A percentile compares a stretch with the other conserved stretches of the same genome.
Conservation (phyloP, 2,113 vertebrate species). For the Gracilinanus agilis region DNA sequence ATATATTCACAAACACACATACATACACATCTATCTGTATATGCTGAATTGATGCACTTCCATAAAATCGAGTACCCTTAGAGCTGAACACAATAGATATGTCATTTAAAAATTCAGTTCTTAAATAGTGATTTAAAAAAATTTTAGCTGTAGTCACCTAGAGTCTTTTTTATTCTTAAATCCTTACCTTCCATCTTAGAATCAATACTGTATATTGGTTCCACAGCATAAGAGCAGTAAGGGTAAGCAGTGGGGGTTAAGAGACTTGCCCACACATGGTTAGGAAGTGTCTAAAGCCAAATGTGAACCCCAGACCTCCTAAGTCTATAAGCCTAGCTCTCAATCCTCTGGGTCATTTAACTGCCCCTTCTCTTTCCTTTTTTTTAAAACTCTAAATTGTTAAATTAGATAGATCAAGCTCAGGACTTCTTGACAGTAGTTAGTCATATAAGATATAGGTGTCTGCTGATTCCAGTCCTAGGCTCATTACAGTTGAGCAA, state of each 20-base stretch:
- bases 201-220: too few relatives aligned
- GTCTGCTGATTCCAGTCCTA: background rate
- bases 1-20: background rate
- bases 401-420: background rate
- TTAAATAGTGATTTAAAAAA: background rate
- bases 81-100: conserved; percentile 15
- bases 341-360: too few relatives aligned
- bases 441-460: background rate
- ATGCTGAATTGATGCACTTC: background rate
- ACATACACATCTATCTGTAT: background rate
- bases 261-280: too few relatives aligned
- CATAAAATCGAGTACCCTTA: background rate
- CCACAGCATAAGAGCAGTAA: too few relatives aligned
- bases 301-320: too few relatives aligned
- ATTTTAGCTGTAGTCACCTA: background rate
- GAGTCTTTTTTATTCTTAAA: background rate
- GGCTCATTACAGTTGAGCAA: background rate
- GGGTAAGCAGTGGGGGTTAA: too few relatives aligned
- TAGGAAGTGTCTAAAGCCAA: too few relatives aligned
- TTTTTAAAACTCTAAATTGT: background rate
- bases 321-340: too few relatives aligned
- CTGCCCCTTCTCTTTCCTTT: background rate
- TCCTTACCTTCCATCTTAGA: too few relatives aligned
- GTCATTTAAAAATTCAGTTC: conserved; percentile 24
- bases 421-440: background rate